Conservation (phyloP, 2,888 invertebrate genomes). For the Disparrhopalites patrizii region DNA sequence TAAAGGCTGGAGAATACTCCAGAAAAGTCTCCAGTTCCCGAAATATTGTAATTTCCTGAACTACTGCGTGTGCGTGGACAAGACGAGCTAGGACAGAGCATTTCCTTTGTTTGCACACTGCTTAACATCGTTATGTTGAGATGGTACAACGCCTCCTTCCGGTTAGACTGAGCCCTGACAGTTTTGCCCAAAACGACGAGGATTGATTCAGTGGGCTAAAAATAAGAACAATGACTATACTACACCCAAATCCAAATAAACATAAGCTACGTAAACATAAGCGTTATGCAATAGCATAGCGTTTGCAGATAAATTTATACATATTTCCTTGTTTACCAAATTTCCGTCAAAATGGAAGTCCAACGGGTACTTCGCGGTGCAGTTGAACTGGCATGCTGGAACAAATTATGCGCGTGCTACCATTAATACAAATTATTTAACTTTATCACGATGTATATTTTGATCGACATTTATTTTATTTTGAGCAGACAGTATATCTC, state of each 20-base stretch:
- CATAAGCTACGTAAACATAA: neutral
- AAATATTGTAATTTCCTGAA: neutral
- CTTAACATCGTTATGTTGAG: neutral
- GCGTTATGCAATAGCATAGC: neutral
- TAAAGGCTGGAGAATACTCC: neutral
- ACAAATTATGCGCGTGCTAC: neutral
- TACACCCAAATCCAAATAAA: neutral
- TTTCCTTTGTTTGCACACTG: no score
- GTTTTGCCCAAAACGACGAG: neutral
- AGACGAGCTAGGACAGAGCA: no score
- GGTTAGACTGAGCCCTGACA: neutral
- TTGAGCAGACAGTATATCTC: no score
- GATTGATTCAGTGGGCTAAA: neutral
- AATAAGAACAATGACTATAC: neutral
- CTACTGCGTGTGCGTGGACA: no score
- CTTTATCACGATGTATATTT: neutral
- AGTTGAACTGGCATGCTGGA: neutral
- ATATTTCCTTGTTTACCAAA: neutral
- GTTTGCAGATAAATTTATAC: neutral
- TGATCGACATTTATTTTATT: no score
- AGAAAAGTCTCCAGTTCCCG: neutral
- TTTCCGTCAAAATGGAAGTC: neutral
- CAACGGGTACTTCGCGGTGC: neutral
- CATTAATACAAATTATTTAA: neutral
- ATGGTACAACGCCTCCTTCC: neutral